Conservation (phyloP, 92 coral and sea anemone species). For the Zoanthus sansibaricus region DNA sequence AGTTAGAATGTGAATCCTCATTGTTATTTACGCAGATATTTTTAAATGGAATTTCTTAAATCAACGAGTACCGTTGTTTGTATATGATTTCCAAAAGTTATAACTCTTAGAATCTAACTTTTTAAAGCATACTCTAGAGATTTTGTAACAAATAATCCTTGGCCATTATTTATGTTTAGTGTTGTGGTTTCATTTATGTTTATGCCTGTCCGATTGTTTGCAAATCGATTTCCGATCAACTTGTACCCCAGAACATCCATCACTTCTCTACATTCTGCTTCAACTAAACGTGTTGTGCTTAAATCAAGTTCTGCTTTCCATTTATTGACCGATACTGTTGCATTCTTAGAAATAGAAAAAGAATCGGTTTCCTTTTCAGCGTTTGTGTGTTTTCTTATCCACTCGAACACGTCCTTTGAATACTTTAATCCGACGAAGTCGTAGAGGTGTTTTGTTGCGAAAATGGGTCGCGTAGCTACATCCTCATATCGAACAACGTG, state of each 20-base stretch:
- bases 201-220: not conserved
- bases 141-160: conserved; percentile 1
- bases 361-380: conserved; percentile 37
- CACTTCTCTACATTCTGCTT: conserved; percentile 66
- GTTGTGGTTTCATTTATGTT: not conserved
- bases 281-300: conserved; percentile 56
- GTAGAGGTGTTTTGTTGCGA: conserved; percentile 65
- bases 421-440: conserved; percentile 45
- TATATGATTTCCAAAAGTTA: too few relatives aligned
- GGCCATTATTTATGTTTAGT: not conserved
- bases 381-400: conserved; percentile 63
- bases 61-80: too few relatives aligned
- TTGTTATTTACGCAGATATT: too few relatives aligned
- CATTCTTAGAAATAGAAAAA: conserved; percentile 76
- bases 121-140: not conserved
- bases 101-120: too few relatives aligned
- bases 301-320: conserved; percentile 66
- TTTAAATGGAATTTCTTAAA: too few relatives aligned
- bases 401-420: conserved; percentile 31
- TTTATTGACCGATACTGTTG: conserved; percentile 58
- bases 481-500: conserved; percentile 78
- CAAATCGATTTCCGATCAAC: conserved; percentile 26
- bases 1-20: too few relatives aligned
- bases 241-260: conserved; percentile 70
- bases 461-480: conserved; percentile 64